Evolutionary conservation across 2,113 vertebrate genomes (phyloP).

Genomic region (Anser cygnoides): DNA sequence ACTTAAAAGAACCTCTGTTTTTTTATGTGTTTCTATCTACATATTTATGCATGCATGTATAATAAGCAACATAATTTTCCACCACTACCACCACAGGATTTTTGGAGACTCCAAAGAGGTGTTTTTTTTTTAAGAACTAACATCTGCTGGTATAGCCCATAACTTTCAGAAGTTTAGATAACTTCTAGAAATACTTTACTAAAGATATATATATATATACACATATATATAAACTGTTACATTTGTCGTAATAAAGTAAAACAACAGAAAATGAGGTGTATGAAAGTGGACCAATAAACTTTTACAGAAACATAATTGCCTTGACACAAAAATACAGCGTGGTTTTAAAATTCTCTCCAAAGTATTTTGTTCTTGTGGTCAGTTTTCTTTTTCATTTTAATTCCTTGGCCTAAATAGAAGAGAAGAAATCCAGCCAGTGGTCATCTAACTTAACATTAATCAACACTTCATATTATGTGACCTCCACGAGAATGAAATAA

Average conservation of each 20-base stretch:
- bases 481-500: neutral
- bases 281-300: neutral
- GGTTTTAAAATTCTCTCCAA: neutral
- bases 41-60: fast-evolving
- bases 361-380: neutral
- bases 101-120: neutral
- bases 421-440: neutral
- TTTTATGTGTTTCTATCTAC: neutral
- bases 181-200: neutral
- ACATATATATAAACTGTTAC: neutral
- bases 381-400: neutral
- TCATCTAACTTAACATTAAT: neutral
- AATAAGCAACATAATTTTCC: neutral
- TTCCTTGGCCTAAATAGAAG: neutral
- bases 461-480: neutral
- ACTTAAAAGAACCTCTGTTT: neutral
- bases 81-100: neutral
- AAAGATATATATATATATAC: no score
- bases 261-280: neutral
- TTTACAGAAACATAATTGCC: neutral
- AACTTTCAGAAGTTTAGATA: neutral
- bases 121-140: neutral
- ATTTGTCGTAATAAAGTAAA: neutral
- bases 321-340: neutral
- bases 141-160: neutral